These are phyloP conservation scores for Brachionus koreanus DNA, from an alignment of 1,140 invertebrate genomes.

Conservation along the genomic window DNA sequence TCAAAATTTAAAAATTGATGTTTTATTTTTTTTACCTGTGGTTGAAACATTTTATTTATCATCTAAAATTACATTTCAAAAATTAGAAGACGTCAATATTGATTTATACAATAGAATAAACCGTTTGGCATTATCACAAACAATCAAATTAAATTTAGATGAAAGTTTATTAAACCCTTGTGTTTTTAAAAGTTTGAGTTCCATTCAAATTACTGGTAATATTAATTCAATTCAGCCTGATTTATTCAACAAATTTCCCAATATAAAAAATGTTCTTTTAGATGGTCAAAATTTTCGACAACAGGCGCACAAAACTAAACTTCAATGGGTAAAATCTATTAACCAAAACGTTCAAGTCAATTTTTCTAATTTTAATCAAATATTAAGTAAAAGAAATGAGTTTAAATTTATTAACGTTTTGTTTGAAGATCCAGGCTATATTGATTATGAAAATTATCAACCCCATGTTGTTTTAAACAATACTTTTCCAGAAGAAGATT, in stretches of 20 bases:
- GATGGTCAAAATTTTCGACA: constrained; percentile 13
- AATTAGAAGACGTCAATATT: neutral
- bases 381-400: neutral
- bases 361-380: neutral
- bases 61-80: neutral
- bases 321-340: neutral
- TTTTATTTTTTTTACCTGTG: neutral
- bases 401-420: neutral
- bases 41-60: neutral
- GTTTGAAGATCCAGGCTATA: neutral
- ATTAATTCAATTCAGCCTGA: neutral
- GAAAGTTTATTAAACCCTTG: neutral
- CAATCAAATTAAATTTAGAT: neutral
- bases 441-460: neutral
- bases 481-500: neutral
- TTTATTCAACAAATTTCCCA: neutral
- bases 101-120: neutral
- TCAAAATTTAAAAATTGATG: neutral
- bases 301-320: neutral
- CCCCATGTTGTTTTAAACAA: neutral
- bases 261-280: neutral
- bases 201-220: neutral
- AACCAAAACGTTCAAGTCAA: neutral
- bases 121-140: neutral
- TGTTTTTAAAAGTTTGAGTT: neutral